Percentiles rank a stretch among this genome's conserved stretches.
These are phyloP conservation scores for Papilio helenus DNA, from an alignment of 1,140 invertebrate species.

Conservation along the genomic window DNA sequence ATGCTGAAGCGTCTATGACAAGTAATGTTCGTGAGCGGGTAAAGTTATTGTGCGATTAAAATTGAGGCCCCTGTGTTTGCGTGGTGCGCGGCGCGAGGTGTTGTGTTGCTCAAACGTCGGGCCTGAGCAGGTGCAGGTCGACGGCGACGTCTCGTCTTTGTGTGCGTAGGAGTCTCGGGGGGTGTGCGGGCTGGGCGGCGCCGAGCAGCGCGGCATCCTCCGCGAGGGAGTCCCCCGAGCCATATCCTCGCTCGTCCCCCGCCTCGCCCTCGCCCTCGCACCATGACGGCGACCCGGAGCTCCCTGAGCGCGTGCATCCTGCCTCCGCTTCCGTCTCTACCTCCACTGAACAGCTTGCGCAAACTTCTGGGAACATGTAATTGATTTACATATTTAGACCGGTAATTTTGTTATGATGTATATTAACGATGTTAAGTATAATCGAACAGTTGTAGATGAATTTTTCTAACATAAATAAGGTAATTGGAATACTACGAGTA, in stretches of 20 bases:
- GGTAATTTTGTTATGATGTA: neutral
- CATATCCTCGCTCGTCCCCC: conserved; percentile 80
- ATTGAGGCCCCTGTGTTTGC: conserved; percentile 34
- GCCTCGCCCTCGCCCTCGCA: conserved; percentile 82
- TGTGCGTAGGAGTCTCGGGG: conserved; percentile 64
- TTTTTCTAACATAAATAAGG: neutral
- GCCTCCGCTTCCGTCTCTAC: conserved; percentile 73
- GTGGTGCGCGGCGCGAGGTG: conserved; percentile 40
- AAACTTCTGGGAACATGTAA: conserved; percentile 70
- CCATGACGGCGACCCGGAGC: conserved; percentile 82
- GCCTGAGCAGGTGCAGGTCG: conserved; percentile 76
- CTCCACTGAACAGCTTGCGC: conserved; percentile 75
- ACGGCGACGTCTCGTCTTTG: conserved; percentile 74
- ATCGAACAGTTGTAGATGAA: neutral
- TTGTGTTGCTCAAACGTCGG: conserved; percentile 67
- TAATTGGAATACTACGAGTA: conserved; percentile 22
- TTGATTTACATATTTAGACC: neutral
- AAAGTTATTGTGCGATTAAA: conserved; percentile 50
- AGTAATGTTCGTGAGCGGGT: conserved; percentile 35
- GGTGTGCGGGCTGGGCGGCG: conserved; percentile 55
- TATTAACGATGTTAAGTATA: neutral
- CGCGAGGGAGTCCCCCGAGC: conserved; percentile 79
- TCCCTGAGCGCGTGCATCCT: conserved; percentile 71
- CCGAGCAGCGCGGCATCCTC: conserved; percentile 84
- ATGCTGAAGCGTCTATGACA: conserved; percentile 37